phyloP scores from a whole-genome alignment of 2,113 vertebrate genomes.

The Anguilla rostrata region DNA sequence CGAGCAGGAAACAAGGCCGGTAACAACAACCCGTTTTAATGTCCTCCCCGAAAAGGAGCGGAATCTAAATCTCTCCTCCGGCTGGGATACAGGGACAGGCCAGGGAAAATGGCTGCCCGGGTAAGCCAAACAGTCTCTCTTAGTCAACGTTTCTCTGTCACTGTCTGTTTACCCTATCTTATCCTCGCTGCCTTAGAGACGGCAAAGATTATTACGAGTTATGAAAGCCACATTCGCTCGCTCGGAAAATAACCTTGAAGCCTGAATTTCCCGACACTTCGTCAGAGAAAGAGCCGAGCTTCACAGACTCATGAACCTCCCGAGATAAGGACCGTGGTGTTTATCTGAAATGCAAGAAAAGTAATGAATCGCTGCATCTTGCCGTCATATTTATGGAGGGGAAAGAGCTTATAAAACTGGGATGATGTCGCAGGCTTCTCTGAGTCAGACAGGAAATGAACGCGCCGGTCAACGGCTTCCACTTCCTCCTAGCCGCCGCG shows the following conservation, averaged over 20 bases:
- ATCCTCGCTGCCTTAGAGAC: background rate
- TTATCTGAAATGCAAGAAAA: background rate
- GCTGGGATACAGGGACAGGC: slow-evolving; percentile 20
- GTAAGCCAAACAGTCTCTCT: background rate
- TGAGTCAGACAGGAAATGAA: slow-evolving; percentile 29
- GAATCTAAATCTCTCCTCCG: background rate
- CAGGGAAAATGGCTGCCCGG: background rate
- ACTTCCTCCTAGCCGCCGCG: background rate
- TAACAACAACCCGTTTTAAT: slow-evolving; percentile 28
- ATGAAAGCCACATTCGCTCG: background rate
- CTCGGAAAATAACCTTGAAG: background rate
- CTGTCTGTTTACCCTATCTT: background rate
- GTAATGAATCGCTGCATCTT: background rate
- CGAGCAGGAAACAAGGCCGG: slow-evolving; percentile 23
- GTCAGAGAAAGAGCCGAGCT: background rate
- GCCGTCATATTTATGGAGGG: background rate
- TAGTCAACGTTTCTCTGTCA: too few relatives aligned
- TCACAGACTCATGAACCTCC: background rate
- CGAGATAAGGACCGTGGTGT: background rate
- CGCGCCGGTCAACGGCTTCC: background rate
- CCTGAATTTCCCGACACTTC: background rate
- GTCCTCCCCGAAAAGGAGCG: slow-evolving; percentile 28
- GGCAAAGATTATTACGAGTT: background rate
- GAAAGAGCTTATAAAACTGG: background rate
- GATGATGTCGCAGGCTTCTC: slow-evolving; percentile 3